Percentiles rank a stretch among this genome's conserved stretches.
Evolutionary conservation across 1,140 invertebrate species (phyloP).

Genomic region (Lepidotrigona ventralis): DNA sequence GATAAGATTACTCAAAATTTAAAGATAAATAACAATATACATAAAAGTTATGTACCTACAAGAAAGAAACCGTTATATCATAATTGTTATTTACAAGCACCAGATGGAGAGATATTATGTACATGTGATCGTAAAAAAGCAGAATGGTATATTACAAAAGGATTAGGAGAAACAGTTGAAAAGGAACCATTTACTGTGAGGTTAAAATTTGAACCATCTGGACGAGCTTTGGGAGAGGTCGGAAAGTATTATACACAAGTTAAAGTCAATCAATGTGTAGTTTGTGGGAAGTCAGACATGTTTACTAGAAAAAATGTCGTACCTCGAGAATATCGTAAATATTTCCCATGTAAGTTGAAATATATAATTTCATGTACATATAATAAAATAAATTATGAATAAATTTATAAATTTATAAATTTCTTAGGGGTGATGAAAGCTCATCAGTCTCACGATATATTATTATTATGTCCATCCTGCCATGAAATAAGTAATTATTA

Average conservation of each 20-base stretch:
- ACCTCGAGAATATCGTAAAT: constrained; percentile 91
- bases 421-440: constrained; percentile 87
- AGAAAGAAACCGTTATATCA: constrained; percentile 87
- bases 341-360: constrained; percentile 85
- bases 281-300: constrained; percentile 86
- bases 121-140: constrained; percentile 92
- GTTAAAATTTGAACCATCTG: constrained; percentile 90
- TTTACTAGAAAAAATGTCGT: constrained; percentile 91
- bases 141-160: constrained; percentile 88
- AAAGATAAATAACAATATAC: constrained; percentile 43
- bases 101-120: constrained; percentile 89
- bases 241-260: constrained; percentile 87
- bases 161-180: constrained; percentile 82
- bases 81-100: constrained; percentile 89
- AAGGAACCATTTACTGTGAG: constrained; percentile 88
- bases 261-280: constrained; percentile 92
- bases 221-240: constrained; percentile 85
- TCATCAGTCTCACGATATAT: constrained; percentile 91
- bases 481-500: constrained; percentile 87
- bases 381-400: neutral
- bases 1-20: constrained; percentile 20
- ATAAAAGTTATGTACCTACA: constrained; percentile 73
- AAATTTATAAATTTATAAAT: constrained; percentile 30
- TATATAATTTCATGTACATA: neutral
- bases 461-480: constrained; percentile 88